Percentiles rank a stretch among this genome's conserved stretches.
Conservation (phyloP, 2,888 invertebrate genomes). For the Oegoconia quadripuncta region DNA sequence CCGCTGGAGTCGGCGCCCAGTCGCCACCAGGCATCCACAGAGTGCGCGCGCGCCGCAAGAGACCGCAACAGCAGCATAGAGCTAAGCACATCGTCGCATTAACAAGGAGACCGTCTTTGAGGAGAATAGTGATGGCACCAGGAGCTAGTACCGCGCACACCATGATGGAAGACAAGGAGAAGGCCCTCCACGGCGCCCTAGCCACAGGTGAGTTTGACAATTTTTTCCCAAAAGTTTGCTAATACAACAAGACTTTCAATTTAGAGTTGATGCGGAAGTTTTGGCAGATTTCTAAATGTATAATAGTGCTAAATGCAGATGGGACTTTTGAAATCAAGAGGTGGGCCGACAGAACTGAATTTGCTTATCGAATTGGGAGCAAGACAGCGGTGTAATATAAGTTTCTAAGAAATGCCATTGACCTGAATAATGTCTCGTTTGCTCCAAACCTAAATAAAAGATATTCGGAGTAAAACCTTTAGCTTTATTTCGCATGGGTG, state of each 20-base stretch:
- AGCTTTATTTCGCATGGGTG: neutral
- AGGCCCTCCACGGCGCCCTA: conserved; percentile 57
- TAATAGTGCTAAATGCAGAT: neutral
- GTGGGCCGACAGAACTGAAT: neutral
- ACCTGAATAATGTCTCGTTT: conserved; percentile 1
- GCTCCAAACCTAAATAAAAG: no score
- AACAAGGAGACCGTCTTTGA: conserved; percentile 65
- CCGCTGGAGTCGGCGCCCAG: conserved; percentile 58
- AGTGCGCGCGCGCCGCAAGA: conserved; percentile 71
- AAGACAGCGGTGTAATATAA: neutral
- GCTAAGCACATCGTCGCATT: conserved; percentile 64
- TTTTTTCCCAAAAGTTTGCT: neutral
- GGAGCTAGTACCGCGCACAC: conserved; percentile 75
- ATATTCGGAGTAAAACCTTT: no score
- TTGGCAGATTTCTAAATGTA: neutral
- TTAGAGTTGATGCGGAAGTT: neutral
- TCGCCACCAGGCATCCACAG: conserved; percentile 64
- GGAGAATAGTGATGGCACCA: conserved; percentile 78
- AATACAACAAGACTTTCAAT: neutral
- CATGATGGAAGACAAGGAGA: conserved; percentile 76
- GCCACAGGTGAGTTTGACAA: conserved; percentile 44
- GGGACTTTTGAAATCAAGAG: neutral
- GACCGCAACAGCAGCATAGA: conserved; percentile 52
- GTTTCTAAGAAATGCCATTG: conserved; percentile 5
- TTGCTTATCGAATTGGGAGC: neutral